Base-by-base conservation (phyloP, 2,888 invertebrate species). In the Theretra japonica region DNA sequence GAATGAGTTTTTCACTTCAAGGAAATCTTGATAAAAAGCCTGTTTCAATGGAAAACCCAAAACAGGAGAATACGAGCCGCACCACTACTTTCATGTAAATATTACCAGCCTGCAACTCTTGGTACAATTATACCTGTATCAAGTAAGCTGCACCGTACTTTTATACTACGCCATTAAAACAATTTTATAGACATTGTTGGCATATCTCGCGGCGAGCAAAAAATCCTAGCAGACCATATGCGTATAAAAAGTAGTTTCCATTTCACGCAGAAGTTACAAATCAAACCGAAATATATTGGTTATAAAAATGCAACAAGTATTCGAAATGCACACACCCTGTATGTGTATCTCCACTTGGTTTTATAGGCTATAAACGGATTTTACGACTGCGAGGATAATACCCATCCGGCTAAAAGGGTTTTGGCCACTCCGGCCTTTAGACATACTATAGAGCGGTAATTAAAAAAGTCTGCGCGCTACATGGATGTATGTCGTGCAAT, bases 251-350 rank as follows among this genome's bases (percentile, higher is more conserved):
- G 79, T 81, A 79, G 73, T 77, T 74, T 76, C 80, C 80, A 87
- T 86, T 87, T 86, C 83, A 82, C 84, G 82, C 92, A 87, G 89
- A 80, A 91, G 94, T 93, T 90, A 86, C 94, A 94, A 94, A 94
- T 94, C 94, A 93, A 92, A 92, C 87, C 88, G 86, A 92, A 90
- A 92, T 94, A 93, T 94, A 93, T 94, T 90, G 93, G 91, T 90
- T 92, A 90, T 94, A 94, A 94, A 94, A 93, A 82, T 90, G 94
- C 94, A 94, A 94, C 94, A 94, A 94, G 93, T 94, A 93, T 89
- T 87, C 87, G 89, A 88, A 91, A 89, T 86, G 89, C 88, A 88
- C 85, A 85, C 87, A 84, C 82, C 79, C 83, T 81, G 83, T 85
- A 83, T 87, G 82, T 89, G 90, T 93, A 91, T 91, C 89, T 89